Evolutionary conservation across 2,797 vertebrate species (phyloP), one percentile per base, ranked within the genome.

Genomic region (Neosilurus mollespiculum): DNA sequence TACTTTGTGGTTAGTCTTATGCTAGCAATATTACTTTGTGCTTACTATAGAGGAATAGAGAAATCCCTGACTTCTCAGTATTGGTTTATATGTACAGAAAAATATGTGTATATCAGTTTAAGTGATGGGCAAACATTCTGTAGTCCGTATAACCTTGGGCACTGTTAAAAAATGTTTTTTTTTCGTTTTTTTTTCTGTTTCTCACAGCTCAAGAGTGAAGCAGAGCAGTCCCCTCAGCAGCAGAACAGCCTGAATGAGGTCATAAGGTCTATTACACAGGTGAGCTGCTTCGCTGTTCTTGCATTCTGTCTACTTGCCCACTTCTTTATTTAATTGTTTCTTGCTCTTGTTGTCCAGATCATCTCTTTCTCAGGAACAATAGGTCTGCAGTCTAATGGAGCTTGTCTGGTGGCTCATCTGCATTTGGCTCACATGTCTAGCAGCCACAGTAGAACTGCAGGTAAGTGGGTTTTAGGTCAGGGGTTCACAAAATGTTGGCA

Each of bases 341-440:
- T 51, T 26, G 61, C 34, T 71, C 20, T 53, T 22, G 15, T 26
- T 70, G 78, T 81, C 54, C 89, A 99, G 98, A 92, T 97, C 84
- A 92, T 99, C 77, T 95, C 93, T 18, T 95, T 95, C 89, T 99
- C 97, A 0, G 96, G 95, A 76, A 95, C 96, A 61, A 95, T 98
- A 83, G 97, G 97, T 62, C 92, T 99, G 89, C 98, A 99, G 89
- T 96, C 96, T 88, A 99, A 98, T 89, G 96, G 97, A 72, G 93
- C 96, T n/a, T 96, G 94, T 92, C 93, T 99, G 87, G 83, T 99
- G 85, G 98, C 96, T 75, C 94, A 96, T 83, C 92, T 99, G 89
- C 92, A 99, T 89, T 91, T 98, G 81, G 96, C 97, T 79, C 95
- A 94, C 71, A 86, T 96, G 86, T 96, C 95, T 83, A 95, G 93